These are phyloP conservation scores for Chascanopsetta lugubris DNA, from an alignment of 2,113 vertebrate genomes.

Conservation along the genomic window DNA sequence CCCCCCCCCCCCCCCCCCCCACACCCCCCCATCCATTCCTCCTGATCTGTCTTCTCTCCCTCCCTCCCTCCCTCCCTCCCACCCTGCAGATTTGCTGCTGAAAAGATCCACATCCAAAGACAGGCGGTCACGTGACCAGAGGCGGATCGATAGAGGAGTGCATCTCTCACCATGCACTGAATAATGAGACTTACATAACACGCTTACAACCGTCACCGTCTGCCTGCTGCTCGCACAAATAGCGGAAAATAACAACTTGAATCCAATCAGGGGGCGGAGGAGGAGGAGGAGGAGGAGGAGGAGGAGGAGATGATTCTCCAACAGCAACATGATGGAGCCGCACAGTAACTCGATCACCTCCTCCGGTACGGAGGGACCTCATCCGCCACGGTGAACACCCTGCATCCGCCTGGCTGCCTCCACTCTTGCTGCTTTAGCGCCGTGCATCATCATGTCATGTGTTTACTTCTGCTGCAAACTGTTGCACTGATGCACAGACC, in stretches of 20 bases:
- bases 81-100: constrained; percentile 33
- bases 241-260: constrained; percentile 2
- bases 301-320: constrained; percentile 28
- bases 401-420: constrained; percentile 41
- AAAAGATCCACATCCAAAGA: constrained; percentile 61
- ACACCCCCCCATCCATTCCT: constrained; percentile 30
- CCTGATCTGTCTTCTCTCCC: neutral
- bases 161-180: constrained; percentile 66
- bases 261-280: neutral
- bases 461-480: constrained; percentile 24
- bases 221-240: constrained; percentile 28
- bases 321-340: constrained; percentile 33
- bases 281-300: constrained; percentile 10
- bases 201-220: constrained; percentile 37
- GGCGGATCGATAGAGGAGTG: constrained; percentile 67
- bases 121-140: constrained; percentile 66
- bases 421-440: constrained; percentile 34
- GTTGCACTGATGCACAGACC: constrained; percentile 20
- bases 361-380: constrained; percentile 34
- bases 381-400: constrained; percentile 53
- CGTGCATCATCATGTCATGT: constrained; percentile 31
- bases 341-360: constrained; percentile 62
- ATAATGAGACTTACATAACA: constrained; percentile 72
- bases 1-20: neutral
- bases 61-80: constrained; percentile 15